These are phyloP conservation scores for Capitella teleta DNA, from an alignment of 1,140 invertebrate species.

Conservation along the genomic window DNA sequence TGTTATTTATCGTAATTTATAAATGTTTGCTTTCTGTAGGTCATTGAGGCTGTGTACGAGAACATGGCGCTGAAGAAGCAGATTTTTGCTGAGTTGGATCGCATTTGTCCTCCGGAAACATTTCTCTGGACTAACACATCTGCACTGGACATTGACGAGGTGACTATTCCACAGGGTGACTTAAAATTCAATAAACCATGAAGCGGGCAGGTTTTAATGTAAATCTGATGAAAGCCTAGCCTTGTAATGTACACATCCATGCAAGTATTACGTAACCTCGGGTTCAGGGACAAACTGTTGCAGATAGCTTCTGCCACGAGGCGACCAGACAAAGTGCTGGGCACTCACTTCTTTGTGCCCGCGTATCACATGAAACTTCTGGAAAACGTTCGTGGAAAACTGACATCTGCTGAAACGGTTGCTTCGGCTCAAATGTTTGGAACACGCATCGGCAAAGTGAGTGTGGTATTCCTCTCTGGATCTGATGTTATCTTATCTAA, in stretches of 20 bases:
- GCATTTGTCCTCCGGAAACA: constrained; percentile 28
- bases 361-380: constrained; percentile 35
- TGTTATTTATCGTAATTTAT: background rate
- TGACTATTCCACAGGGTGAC: no score
- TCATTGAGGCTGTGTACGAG: constrained; percentile 37
- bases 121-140: constrained; percentile 39
- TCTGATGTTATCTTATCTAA: no score
- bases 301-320: constrained; percentile 32
- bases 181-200: no score
- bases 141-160: constrained; percentile 34
- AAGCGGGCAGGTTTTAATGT: no score
- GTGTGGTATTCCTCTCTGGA: background rate
- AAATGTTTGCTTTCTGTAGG: background rate
- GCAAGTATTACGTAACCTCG: no score
- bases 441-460: constrained; percentile 33
- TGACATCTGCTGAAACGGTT: constrained; percentile 34
- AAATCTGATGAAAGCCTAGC: no score
- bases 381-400: constrained; percentile 33
- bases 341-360: constrained; percentile 41
- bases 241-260: no score
- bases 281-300: no score
- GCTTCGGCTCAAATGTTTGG: constrained; percentile 36
- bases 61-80: constrained; percentile 34
- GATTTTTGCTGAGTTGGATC: constrained; percentile 34
- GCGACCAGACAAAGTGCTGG: constrained; percentile 28